These are phyloP conservation scores for Chelonia mydas DNA, from an alignment of 2,797 vertebrate species.

Conservation along the genomic window DNA sequence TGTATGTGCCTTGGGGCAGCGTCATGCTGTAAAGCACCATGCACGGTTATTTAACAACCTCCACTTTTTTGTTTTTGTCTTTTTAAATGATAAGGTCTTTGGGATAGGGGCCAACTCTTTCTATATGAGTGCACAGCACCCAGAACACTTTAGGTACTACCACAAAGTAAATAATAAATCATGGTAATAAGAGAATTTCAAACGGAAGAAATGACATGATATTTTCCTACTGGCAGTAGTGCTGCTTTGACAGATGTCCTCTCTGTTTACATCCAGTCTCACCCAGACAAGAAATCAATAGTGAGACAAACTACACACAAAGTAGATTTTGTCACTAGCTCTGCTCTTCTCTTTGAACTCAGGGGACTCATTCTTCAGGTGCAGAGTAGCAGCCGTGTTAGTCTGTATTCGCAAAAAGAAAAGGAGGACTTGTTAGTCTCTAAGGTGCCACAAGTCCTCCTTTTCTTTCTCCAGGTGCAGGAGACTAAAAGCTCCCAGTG, in stretches of 20 bases:
- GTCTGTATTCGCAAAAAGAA: too few species aligned
- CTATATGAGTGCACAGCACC: fast-evolving
- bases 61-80: fast-evolving
- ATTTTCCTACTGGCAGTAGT: fast-evolving
- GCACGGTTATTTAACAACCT: not conserved
- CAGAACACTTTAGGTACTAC: fast-evolving
- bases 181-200: fast-evolving
- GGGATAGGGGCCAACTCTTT: fast-evolving
- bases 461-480: not conserved
- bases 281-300: fast-evolving
- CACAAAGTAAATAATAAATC: fast-evolving
- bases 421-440: too few species aligned
- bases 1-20: fast-evolving
- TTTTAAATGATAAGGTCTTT: fast-evolving
- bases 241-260: not conserved
- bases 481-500: not conserved
- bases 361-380: not conserved
- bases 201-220: fast-evolving
- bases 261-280: fast-evolving
- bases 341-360: not conserved
- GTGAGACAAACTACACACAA: not conserved
- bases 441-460: too few species aligned
- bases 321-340: not conserved
- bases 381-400: too few species aligned
- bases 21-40: not conserved